Base-by-base conservation (phyloP, 2,888 invertebrate genomes). In the Drosophila phalerata region DNA sequence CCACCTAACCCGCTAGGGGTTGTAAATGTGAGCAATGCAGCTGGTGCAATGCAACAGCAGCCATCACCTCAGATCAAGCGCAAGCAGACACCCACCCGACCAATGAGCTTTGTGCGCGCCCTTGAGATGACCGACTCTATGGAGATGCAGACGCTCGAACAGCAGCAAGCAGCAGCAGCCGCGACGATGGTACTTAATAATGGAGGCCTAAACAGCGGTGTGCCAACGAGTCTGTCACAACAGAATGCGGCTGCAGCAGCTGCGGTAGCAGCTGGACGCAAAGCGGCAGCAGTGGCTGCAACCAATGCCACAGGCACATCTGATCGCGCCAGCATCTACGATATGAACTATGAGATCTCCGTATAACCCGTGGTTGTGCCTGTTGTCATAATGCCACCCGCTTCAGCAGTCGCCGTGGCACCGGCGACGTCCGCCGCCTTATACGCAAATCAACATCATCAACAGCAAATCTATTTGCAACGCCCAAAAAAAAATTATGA, bases 281-380 rank as follows among this genome's bases (percentile, higher is more conserved):
- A 66, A 60, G 77, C 60, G 30, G 49, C 81, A 25, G 69, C 72
- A 0, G 69, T 75, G 25, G 57, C 72, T 49, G 66, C 72, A 34
- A 58, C 40, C 13, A 64, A 57, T 43, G 89, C 63, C 79, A 84
- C 79, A 8, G 71, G 95, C 38, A 95, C 96, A 15, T 96, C 97
- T 53, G 97, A 97, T 93, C 96, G 97, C 88, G 96, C 96, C 89
- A 97, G 97, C 93, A 96, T 97, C 81, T 98, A 98, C 93, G 97
- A 98, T 93, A 97, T 97, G 96, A 98, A 97, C 94, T 97, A 98
- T 93, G 98, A 98, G 93, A 98, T 98, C 94, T 97, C 97, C 85
- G 97, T 98, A 94, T 98, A 96, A 97, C 93, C 92, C 92, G 92
- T 91, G 90, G 89, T 90, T 81, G 90, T 91, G 77, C 91, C 91